Percentiles rank a stretch among this genome's conserved stretches.
These are phyloP conservation scores for Anodontia alba DNA, from an alignment of 2,888 invertebrate species.

Conservation along the genomic window DNA sequence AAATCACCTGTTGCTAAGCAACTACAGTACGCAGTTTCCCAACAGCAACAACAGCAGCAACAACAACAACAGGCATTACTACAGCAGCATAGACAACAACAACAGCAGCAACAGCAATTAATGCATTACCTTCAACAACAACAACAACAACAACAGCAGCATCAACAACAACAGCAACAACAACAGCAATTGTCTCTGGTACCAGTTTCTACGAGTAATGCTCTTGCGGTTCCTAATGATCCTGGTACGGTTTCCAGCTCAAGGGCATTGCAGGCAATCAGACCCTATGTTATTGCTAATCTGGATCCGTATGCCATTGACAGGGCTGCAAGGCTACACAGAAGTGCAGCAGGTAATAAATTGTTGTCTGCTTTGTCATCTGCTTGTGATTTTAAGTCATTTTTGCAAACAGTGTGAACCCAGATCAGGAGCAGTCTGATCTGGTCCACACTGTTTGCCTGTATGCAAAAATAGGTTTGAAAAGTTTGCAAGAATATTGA, in stretches of 20 bases:
- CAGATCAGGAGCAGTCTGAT: too few relatives aligned
- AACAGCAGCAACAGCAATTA: slow-evolving; percentile 21
- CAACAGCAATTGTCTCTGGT: slow-evolving; percentile 39
- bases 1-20: slow-evolving; percentile 58
- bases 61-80: slow-evolving; percentile 44
- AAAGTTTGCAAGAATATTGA: too few relatives aligned
- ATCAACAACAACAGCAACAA: slow-evolving; percentile 17
- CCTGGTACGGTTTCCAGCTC: not conserved
- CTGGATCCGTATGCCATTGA: slow-evolving; percentile 86
- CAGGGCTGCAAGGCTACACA: slow-evolving; percentile 88
- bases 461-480: too few relatives aligned
- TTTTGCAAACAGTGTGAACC: too few relatives aligned
- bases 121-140: slow-evolving; percentile 24
- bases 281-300: slow-evolving; percentile 73
- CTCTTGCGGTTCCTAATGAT: not conserved
- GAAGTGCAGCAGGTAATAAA: slow-evolving; percentile 89
- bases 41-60: slow-evolving; percentile 65
- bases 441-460: too few relatives aligned
- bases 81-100: slow-evolving; percentile 32
- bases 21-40: slow-evolving; percentile 62
- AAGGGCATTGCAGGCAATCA: slow-evolving; percentile 37
- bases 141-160: slow-evolving; percentile 9
- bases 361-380: too few relatives aligned
- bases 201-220: slow-evolving; percentile 45
- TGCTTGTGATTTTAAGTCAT: too few relatives aligned